Base-by-base conservation (phyloP, 1,140 invertebrate genomes). In the Drosophila kikkawai region DNA sequence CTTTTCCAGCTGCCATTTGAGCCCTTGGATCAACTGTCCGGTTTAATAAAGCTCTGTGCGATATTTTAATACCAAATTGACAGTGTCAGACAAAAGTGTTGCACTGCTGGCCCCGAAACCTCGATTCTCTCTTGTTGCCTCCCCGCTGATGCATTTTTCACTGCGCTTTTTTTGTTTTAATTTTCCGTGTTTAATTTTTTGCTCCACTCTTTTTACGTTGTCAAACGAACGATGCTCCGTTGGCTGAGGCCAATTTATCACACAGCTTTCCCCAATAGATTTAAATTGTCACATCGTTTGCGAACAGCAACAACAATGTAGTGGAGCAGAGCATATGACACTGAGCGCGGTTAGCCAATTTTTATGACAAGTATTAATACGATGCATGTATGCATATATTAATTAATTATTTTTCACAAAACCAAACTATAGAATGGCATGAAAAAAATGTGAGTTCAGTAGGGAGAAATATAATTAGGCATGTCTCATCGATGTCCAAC, bases 271-370 rank as follows among this genome's bases (percentile, higher is more conserved):
- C 80, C 84, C 84, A 80, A 87, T 87, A 84, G 84, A 88, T 88
- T 87, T 87, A 83, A 87, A 87, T 87, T 87, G 84, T 87, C 84
- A 83, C 80, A 83, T 87, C 84, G 80, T 87, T 87, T 88, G 63
- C 50, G 68, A 75, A 65, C 45, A 65, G 61, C 47, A 47, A 19
- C 26, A 50, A 58, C 26, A 34, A 39, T 32, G 48, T 26, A 17
- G 22, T 15, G 57, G 19, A n/a, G 15, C n/a, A 58, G 39, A 44
- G 47, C 65, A 66, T 22, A 39, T 77, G 75, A 60, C 22, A 44
- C 74, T 42, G 65, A 58, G 11, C 15, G 44, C 26, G 53, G 74
- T 55, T 57, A 51, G 44, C 47, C 60, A 66, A 34, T 53, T 47
- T 77, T 56, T 60, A 61, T 69, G 74, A 63, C 50, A 61, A 61